Evolutionary conservation across 2,888 invertebrate species (phyloP).

Genomic region (Lasioglossum figueresi): DNA sequence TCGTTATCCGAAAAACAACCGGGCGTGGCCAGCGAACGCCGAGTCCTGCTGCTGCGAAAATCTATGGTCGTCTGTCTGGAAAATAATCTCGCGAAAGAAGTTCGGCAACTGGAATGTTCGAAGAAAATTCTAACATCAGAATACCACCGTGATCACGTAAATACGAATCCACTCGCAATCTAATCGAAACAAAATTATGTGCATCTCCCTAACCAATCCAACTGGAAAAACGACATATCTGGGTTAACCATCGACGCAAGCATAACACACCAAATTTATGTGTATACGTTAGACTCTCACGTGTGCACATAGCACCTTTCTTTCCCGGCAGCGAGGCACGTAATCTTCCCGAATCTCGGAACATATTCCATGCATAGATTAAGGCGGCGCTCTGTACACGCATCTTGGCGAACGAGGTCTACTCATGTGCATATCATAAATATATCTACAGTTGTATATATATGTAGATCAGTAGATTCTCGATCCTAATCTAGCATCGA

Average conservation of each 20-base stretch:
- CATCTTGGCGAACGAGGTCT: not conserved
- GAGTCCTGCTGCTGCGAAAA: not conserved
- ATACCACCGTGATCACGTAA: not conserved
- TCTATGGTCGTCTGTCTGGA: not conserved
- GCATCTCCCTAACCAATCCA: not conserved
- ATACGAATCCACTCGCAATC: not conserved
- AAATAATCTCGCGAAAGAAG: not conserved
- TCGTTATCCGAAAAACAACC: slow-evolving; percentile 5
- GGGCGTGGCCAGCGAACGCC: not conserved
- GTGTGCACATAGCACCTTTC: not conserved
- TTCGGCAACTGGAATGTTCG: not conserved
- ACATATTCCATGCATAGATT: slow-evolving; percentile 15
- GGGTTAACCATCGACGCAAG: not conserved
- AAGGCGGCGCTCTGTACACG: not conserved
- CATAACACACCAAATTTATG: not conserved
- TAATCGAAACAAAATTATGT: not conserved
- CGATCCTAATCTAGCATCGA: slow-evolving; percentile 62
- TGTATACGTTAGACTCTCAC: not conserved
- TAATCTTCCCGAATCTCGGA: slow-evolving; percentile 15
- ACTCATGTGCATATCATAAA: not conserved
- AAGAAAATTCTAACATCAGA: not conserved
- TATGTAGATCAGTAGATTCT: not conserved
- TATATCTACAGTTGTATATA: not conserved
- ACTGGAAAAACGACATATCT: not conserved
- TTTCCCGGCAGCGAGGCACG: not conserved